A percentile compares a stretch with the other conserved stretches of the same genome.
These are phyloP conservation scores for Congeria kusceri DNA, from an alignment of 2,888 invertebrate genomes.

Conservation along the genomic window DNA sequence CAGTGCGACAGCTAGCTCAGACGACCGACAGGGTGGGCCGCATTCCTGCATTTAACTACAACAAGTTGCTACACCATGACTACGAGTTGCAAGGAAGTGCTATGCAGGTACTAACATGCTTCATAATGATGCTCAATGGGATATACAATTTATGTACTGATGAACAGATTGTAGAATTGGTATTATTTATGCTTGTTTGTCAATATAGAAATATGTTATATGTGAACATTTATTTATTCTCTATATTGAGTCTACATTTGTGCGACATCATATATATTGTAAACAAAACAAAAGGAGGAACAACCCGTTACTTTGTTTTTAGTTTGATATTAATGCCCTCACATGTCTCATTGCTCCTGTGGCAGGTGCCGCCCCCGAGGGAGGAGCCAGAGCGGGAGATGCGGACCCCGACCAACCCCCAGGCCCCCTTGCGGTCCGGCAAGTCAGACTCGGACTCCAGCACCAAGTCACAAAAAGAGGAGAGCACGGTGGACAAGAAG, in stretches of 20 bases:
- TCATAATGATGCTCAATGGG: too few species aligned
- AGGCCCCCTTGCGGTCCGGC: conserved; percentile 61
- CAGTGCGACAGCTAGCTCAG: conserved; percentile 57
- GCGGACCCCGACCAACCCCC: conserved; percentile 52
- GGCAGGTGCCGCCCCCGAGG: conserved; percentile 68
- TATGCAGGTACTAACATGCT: conserved; percentile 46
- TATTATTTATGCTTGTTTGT: too few species aligned
- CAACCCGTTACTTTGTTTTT: too few species aligned
- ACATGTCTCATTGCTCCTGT: too few species aligned
- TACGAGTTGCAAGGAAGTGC: conserved; percentile 54
- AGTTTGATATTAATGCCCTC: too few species aligned
- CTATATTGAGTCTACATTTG: too few species aligned
- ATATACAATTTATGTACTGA: too few species aligned
- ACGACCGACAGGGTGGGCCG: conserved; percentile 46
- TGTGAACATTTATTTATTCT: too few species aligned
- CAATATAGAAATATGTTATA: too few species aligned
- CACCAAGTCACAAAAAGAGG: conserved; percentile 65
- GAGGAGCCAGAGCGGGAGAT: conserved; percentile 55
- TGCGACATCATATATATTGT: too few species aligned
- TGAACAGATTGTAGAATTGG: too few species aligned
- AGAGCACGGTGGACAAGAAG: conserved; percentile 70
- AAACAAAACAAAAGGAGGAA: too few species aligned
- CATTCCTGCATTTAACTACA: conserved; percentile 38
- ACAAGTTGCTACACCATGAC: conserved; percentile 31
- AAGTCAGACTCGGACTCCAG: conserved; percentile 69